These are phyloP conservation scores for Eupithecia exiguata DNA, from an alignment of 2,888 invertebrate species.

Conservation along the genomic window DNA sequence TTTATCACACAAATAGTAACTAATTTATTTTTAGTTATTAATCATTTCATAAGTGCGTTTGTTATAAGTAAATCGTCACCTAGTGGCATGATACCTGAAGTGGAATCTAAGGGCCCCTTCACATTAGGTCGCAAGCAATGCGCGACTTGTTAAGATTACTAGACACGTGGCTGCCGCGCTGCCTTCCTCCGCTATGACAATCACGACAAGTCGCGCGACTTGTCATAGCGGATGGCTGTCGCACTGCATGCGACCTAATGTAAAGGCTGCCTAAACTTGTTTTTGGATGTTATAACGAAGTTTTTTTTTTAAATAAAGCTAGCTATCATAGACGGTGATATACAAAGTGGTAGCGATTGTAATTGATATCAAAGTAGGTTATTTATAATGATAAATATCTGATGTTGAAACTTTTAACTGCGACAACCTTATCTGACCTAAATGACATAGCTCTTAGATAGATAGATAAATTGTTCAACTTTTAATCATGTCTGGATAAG, in stretches of 20 bases:
- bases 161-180: no score
- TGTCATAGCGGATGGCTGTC: no score
- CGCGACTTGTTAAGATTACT: no score
- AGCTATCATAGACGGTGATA: neutral
- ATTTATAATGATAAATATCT: neutral
- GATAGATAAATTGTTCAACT: neutral
- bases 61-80: neutral
- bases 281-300: neutral
- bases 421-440: neutral
- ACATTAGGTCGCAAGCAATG: no score
- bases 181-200: no score
- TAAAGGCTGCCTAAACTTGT: neutral
- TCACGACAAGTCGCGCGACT: no score
- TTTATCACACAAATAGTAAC: neutral
- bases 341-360: neutral
- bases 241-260: no score
- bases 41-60: neutral
- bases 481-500: neutral
- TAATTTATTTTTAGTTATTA: neutral
- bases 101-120: no score
- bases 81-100: neutral
- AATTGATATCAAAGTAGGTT: neutral
- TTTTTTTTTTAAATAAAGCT: neutral
- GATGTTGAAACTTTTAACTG: neutral
- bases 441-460: neutral